Evolutionary conservation across 2,113 vertebrate species (phyloP).

Genomic region (Passerina amoena): DNA sequence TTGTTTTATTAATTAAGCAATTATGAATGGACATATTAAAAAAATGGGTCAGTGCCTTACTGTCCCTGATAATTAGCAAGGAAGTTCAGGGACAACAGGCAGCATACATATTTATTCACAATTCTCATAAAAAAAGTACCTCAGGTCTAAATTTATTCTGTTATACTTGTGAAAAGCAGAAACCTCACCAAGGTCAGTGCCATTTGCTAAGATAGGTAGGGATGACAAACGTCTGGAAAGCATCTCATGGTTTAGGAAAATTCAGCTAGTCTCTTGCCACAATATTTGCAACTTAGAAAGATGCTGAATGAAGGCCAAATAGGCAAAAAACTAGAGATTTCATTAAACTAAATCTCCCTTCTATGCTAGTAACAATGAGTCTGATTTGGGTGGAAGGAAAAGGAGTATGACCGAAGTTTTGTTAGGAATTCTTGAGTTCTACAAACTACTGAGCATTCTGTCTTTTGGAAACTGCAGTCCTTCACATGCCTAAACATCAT

Average conservation of each 20-base stretch:
- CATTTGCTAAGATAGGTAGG: not conserved
- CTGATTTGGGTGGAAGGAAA: not conserved
- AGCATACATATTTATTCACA: not conserved
- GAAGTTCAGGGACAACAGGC: not conserved
- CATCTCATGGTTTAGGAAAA: not conserved
- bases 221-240: not conserved
- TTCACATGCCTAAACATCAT: not conserved
- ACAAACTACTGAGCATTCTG: not conserved
- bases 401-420: not conserved
- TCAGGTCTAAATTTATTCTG: not conserved
- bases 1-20: not conserved
- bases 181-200: not conserved
- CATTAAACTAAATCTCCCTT: not conserved
- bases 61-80: not conserved
- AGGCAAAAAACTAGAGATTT: not conserved
- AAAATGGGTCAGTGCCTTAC: not conserved
- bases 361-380: not conserved
- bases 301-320: not conserved
- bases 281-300: not conserved
- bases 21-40: accelerated
- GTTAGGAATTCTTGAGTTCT: not conserved
- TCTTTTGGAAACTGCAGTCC: not conserved
- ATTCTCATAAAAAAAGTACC: not conserved
- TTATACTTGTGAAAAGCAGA: not conserved
- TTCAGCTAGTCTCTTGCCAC: not conserved